A percentile compares a stretch with the other conserved stretches of the same genome.
These are phyloP conservation scores for Mongoloraphidia duomilia DNA, from an alignment of 2,888 invertebrate genomes.

Conservation along the genomic window DNA sequence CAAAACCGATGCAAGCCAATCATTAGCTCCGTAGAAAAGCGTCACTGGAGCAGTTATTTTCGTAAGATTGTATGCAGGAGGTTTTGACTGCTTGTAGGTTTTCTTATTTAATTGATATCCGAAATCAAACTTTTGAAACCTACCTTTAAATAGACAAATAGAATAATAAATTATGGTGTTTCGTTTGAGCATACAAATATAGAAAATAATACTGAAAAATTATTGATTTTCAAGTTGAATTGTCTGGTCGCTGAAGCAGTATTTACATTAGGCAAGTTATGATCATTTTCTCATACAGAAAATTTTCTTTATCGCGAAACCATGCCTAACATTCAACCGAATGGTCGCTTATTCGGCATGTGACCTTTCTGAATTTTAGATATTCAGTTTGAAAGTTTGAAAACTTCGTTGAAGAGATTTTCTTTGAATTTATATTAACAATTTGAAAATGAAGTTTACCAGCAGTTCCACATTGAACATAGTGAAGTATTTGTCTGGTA, in stretches of 20 bases:
- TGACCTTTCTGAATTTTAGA: too few species aligned
- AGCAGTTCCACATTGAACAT: constrained; percentile 33
- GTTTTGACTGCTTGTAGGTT: constrained; percentile 23
- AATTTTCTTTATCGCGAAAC: too few species aligned
- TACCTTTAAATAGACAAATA: constrained; percentile 9
- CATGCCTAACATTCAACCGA: too few species aligned
- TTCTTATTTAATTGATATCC: constrained; percentile 22
- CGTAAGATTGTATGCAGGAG: constrained; percentile 32
- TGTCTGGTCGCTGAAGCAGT: too few species aligned
- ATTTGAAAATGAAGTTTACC: constrained; percentile 20
- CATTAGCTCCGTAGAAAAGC: constrained; percentile 36
- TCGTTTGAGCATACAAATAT: too few species aligned
- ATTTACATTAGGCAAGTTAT: too few species aligned
- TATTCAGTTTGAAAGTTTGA: too few species aligned
- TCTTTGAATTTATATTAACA: constrained; percentile 6
- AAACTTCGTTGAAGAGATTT: not conserved
- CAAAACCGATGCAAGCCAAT: constrained; percentile 35
- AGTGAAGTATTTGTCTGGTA: constrained; percentile 35
- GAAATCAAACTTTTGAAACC: constrained; percentile 28
- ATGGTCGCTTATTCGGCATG: too few species aligned
- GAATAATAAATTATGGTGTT: too few species aligned
- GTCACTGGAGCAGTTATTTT: constrained; percentile 33
- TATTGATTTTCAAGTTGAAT: too few species aligned
- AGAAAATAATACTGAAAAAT: too few species aligned
- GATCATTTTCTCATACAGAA: too few species aligned